Evolutionary conservation across 2,888 invertebrate genomes (phyloP).

Genomic region (Acrocera orbiculus): DNA sequence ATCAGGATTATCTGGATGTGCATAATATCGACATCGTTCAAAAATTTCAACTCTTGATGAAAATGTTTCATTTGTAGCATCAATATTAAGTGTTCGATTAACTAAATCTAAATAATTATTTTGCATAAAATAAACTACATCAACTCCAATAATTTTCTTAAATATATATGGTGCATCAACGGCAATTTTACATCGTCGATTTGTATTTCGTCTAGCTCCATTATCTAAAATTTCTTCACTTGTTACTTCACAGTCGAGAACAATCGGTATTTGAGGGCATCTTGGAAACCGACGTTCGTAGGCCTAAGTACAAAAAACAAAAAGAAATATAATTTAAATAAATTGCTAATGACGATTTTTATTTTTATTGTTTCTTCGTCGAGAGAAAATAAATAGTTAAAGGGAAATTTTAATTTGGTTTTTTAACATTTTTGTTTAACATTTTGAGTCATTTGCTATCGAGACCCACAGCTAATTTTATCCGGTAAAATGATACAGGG

Average conservation of each 20-base stretch:
- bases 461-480: too few species aligned
- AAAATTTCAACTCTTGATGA: constrained; percentile 62
- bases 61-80: constrained; percentile 86
- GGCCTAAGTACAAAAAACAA: constrained; percentile 42
- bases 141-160: constrained; percentile 89
- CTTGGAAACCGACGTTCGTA: constrained; percentile 86
- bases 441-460: too few species aligned
- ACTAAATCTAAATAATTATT: constrained; percentile 69
- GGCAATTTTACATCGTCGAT: constrained; percentile 71
- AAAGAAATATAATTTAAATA: background rate
- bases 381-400: too few species aligned
- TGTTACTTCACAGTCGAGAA: constrained; percentile 68
- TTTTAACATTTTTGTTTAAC: too few species aligned
- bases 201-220: constrained; percentile 60
- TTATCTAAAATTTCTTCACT: constrained; percentile 61
- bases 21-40: constrained; percentile 53
- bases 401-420: too few species aligned
- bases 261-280: constrained; percentile 88
- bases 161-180: constrained; percentile 88
- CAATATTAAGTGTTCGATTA: constrained; percentile 64
- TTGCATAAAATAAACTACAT: constrained; percentile 78
- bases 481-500: too few species aligned
- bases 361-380: too few species aligned
- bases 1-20: constrained; percentile 79
- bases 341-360: too few species aligned